These are phyloP conservation scores for Cheilosia scutellata DNA, from an alignment of 2,888 invertebrate species.

Conservation along the genomic window DNA sequence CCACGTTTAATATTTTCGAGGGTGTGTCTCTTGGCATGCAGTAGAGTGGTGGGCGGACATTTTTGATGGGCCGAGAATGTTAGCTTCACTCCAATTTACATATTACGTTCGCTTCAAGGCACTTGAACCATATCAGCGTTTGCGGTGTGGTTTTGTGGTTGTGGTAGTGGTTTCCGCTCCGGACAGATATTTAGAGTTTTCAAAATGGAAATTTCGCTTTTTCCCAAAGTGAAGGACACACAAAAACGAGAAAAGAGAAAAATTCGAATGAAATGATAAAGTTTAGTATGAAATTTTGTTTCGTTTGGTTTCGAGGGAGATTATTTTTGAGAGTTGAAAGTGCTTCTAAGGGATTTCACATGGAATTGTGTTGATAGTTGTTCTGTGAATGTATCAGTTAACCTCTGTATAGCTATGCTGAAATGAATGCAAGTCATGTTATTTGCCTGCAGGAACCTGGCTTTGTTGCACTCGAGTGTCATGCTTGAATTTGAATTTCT, in stretches of 20 bases:
- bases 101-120: slow-evolving; percentile 55
- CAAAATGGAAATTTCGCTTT: slow-evolving; percentile 52
- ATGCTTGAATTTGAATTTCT: too few relatives aligned
- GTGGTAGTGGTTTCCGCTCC: slow-evolving; percentile 21
- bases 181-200: slow-evolving; percentile 57
- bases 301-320: slow-evolving; percentile 1
- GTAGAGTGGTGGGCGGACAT: neutral
- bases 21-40: slow-evolving; percentile 3
- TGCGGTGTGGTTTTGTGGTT: slow-evolving; percentile 30
- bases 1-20: slow-evolving; percentile 28
- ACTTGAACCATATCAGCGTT: slow-evolving; percentile 61
- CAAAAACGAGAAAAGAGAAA: neutral
- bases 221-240: slow-evolving; percentile 6
- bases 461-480: neutral
- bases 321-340: neutral
- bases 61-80: neutral
- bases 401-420: neutral
- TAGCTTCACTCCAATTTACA: slow-evolving; percentile 63
- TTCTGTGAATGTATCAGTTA: slow-evolving; percentile 1
- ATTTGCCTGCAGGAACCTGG: neutral
- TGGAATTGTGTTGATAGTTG: neutral
- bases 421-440: too few relatives aligned
- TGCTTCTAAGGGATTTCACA: slow-evolving; percentile 3
- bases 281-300: slow-evolving; percentile 55
- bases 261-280: slow-evolving; percentile 35